phyloP scores from a whole-genome alignment of 37 sponge, comb jelly and placozoan species.

The Beroe forskalii region DNA sequence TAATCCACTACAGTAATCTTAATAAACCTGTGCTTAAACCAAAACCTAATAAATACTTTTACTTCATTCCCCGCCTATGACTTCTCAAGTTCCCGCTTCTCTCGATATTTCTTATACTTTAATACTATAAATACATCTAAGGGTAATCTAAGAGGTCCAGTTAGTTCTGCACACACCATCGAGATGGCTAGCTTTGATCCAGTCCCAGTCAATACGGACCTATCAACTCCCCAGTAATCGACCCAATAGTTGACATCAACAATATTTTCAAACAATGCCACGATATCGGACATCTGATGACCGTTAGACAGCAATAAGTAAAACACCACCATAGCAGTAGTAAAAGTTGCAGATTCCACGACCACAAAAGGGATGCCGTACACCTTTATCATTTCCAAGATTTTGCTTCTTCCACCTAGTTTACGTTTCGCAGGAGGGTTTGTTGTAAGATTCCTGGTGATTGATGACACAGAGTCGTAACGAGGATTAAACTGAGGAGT shows the following conservation, averaged over 20 bases:
- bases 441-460: too few relatives aligned
- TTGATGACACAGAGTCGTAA: too few relatives aligned
- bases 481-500: too few relatives aligned
- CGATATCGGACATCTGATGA: neutral
- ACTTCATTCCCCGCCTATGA: too few relatives aligned
- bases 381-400: neutral
- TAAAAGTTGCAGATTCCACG: neutral
- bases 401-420: too few relatives aligned
- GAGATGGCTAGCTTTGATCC: constrained; percentile 7
- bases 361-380: neutral
- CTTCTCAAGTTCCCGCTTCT: too few relatives aligned
- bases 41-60: too few relatives aligned
- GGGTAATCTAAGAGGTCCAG: neutral
- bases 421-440: too few relatives aligned
- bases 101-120: neutral
- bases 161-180: neutral
- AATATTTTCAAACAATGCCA: neutral
- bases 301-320: constrained; percentile 21
- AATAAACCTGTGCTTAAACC: too few relatives aligned
- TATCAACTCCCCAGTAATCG: neutral
- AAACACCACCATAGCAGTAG: neutral
- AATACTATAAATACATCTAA: neutral
- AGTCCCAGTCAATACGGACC: neutral
- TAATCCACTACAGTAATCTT: too few relatives aligned
- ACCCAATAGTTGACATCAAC: constrained; percentile 8